Base-by-base conservation (phyloP, 2,797 vertebrate genomes). In the Molossus molossus region DNA sequence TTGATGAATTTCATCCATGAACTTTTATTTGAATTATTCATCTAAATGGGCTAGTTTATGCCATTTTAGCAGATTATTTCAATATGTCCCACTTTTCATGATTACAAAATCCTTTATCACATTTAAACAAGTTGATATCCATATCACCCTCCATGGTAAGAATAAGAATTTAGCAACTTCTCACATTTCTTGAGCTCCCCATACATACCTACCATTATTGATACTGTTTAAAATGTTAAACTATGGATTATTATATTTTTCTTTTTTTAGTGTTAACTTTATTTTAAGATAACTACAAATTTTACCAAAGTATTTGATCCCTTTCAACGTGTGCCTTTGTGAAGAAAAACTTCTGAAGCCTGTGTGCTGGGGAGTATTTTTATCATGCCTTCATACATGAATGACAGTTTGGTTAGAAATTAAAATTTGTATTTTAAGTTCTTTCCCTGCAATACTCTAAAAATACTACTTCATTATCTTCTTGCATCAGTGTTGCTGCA, bases 391-490 rank as follows among this genome's bases (percentile, higher is more conserved):
- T 94, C 48, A 65, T 82, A 33, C 72, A 72, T 95, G 85, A 95
- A 85, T 94, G 88, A 89, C 85, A 90, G 62, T 94, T 90, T 82
- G 84, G 67, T 48, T 94, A 77, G 70, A 90, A 92, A 92, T 94
- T 87, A 94, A 87, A 76, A 65, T 92, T 89, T 67, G 27, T 27
- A 82, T 95, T 94, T 86, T 70, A 75, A 75, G 20, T 89, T 82
- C 67, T 53, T 92, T 91, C 77, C 48, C 69, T 92, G 92, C 21
- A 80, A 8, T 57, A 87, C 29, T 87, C 77, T 94, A 82, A 82
- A 95, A 58, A 73, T 95, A 90, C 14, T 58, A 62, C 90, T 75
- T 96, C 60, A 18, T 96, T 96, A 86, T 94, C 69, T 92, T 84
- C 21, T 76, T 79, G 48, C 15, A 83, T 92, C 69, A 67, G 7